Conservation (phyloP, 1,140 invertebrate genomes). For the Lithobius niger region DNA sequence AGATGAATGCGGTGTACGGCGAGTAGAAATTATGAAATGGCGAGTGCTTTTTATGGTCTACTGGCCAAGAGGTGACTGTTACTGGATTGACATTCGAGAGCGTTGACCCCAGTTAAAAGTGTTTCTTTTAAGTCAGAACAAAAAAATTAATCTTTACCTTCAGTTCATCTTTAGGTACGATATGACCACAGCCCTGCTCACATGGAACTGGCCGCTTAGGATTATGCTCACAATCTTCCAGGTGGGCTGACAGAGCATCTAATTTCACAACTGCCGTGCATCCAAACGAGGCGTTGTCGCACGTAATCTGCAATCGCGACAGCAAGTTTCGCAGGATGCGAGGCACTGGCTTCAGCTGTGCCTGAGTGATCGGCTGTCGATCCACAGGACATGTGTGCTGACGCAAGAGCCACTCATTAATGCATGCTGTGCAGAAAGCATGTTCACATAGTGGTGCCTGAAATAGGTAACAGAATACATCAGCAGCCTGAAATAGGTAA, state of each 20-base stretch:
- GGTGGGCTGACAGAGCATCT: slow-evolving; percentile 62
- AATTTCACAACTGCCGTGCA: slow-evolving; percentile 73
- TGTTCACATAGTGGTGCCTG: slow-evolving; percentile 91
- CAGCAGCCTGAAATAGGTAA: too few species aligned
- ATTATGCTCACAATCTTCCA: slow-evolving; percentile 86
- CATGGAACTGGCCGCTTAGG: slow-evolving; percentile 85
- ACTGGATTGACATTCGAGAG: too few species aligned
- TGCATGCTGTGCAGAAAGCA: slow-evolving; percentile 85
- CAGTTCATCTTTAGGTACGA: slow-evolving; percentile 88
- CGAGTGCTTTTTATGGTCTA: too few species aligned
- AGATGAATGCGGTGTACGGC: too few species aligned
- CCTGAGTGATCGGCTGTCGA: slow-evolving; percentile 67
- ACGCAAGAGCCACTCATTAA: slow-evolving; percentile 83
- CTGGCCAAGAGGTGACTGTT: too few species aligned
- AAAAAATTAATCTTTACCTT: too few species aligned
- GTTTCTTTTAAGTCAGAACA: too few species aligned
- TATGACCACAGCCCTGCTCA: slow-evolving; percentile 79
- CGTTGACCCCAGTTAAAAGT: too few species aligned
- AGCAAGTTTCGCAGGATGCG: slow-evolving; percentile 81
- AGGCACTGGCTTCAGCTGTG: slow-evolving; percentile 76
- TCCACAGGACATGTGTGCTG: slow-evolving; percentile 90
- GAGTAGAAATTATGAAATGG: too few species aligned
- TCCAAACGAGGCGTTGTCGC: slow-evolving; percentile 78
- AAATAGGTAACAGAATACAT: too few species aligned
- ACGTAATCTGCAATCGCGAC: slow-evolving; percentile 70